A percentile compares a stretch with the other conserved stretches of the same genome.
Conservation (phyloP, 2,888 invertebrate species). For the Laothoe populi region DNA sequence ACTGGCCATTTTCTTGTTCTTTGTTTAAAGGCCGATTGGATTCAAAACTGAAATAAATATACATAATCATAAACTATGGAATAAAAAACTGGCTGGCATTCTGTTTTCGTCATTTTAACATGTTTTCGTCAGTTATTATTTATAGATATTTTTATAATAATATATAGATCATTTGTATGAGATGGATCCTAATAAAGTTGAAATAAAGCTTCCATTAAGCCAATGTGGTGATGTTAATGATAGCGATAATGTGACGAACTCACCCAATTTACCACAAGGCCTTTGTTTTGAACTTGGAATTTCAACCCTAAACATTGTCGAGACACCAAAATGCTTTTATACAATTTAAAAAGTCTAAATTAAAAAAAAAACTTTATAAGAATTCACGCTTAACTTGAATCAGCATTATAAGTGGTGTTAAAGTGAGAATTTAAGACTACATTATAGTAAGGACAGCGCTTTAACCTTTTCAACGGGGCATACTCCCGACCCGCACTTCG, state of each 20-base stretch:
- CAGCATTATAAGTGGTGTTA: conserved; percentile 7
- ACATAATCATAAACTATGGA: no score
- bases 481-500: conserved; percentile 4
- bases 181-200: no score
- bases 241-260: no score
- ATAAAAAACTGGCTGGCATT: no score
- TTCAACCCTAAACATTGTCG: neutral
- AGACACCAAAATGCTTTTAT: neutral
- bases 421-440: conserved; percentile 9
- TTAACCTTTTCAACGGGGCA: conserved; percentile 19
- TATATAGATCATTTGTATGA: no score
- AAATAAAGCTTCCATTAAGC: no score
- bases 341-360: neutral
- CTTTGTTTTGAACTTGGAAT: neutral
- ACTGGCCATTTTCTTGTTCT: no score
- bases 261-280: neutral
- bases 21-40: no score
- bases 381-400: conserved; percentile 5
- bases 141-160: no score
- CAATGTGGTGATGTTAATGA: neutral
- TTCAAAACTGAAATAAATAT: no score
- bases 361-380: neutral
- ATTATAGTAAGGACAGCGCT: conserved; percentile 3
- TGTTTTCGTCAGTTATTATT: no score
- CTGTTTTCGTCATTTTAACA: no score